Conservation (phyloP, 2,797 vertebrate species). For the Danio tinwini region DNA sequence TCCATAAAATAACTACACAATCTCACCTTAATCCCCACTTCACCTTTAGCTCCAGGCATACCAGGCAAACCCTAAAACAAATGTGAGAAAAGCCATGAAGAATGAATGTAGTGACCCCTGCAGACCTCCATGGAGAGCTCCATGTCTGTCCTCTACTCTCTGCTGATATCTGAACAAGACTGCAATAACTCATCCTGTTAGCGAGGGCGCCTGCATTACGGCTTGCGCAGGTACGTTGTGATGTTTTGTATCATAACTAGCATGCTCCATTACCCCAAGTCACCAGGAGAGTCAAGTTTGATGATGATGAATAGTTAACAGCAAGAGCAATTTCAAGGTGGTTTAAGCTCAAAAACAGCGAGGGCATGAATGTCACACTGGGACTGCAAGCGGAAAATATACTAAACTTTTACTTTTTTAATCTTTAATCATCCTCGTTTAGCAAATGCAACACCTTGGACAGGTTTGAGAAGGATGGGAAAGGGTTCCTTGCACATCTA, state of each 20-base stretch:
- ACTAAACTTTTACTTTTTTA: constrained; percentile 40
- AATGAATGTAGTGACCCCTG: constrained; percentile 23
- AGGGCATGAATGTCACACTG: constrained; percentile 71
- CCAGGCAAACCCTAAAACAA: constrained; percentile 89
- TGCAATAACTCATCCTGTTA: constrained; percentile 51
- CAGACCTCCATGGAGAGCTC: constrained; percentile 35
- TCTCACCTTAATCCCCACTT: constrained; percentile 85
- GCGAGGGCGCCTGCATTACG: constrained; percentile 40
- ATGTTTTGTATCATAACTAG: constrained; percentile 71
- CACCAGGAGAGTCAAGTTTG: constrained; percentile 65
- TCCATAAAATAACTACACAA: constrained; percentile 9
- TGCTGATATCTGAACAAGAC: constrained; percentile 32
- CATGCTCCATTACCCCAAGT: constrained; percentile 77
- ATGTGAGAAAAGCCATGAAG: constrained; percentile 43
- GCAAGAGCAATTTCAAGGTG: constrained; percentile 77
- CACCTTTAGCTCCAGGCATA: constrained; percentile 90
- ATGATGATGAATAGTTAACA: constrained; percentile 79
- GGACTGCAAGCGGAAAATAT: constrained; percentile 71
- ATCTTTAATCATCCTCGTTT: constrained; percentile 29
- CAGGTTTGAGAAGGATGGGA: constrained; percentile 61
- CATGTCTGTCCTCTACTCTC: constrained; percentile 16
- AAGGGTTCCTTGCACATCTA: constrained; percentile 44
- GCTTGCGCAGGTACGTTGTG: constrained; percentile 66
- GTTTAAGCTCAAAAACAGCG: constrained; percentile 77
- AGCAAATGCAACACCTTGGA: constrained; percentile 56